Percentiles rank a stretch among this genome's conserved stretches.
These are phyloP conservation scores for Synanthedon myopaeformis DNA, from an alignment of 2,888 invertebrate species.

Conservation along the genomic window DNA sequence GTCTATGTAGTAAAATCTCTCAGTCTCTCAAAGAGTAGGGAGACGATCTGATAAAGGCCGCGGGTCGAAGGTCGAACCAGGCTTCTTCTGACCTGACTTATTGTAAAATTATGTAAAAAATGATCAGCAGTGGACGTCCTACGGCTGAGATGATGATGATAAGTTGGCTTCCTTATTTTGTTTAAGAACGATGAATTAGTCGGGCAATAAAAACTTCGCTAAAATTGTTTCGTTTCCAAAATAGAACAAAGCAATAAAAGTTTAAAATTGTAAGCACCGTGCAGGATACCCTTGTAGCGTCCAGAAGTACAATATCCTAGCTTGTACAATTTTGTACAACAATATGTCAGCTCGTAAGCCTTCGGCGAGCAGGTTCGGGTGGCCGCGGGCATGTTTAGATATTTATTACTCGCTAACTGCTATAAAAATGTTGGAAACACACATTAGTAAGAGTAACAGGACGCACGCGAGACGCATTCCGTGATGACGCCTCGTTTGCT, in stretches of 20 bases:
- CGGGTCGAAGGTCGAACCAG: too few species aligned
- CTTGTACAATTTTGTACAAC: conserved; percentile 9
- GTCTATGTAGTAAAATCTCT: too few species aligned
- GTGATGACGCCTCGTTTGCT: conserved; percentile 9
- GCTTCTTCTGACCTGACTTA: too few species aligned
- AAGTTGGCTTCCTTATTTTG: too few species aligned
- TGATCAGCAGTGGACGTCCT: too few species aligned
- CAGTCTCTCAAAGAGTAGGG: too few species aligned
- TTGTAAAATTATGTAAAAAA: too few species aligned
- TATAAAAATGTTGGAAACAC: conserved; percentile 53
- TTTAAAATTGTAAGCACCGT: conserved; percentile 8
- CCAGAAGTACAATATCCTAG: background rate
- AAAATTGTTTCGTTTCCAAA: too few species aligned
- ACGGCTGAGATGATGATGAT: too few species aligned
- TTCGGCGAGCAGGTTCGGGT: conserved; percentile 13
- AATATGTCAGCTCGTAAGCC: conserved; percentile 33
- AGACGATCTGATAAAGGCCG: too few species aligned
- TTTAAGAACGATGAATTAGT: too few species aligned
- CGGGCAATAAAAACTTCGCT: too few species aligned
- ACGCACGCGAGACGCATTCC: conserved; percentile 43
- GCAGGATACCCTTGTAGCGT: conserved; percentile 6
- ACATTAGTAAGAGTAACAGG: conserved; percentile 51
- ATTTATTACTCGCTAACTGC: conserved; percentile 22
- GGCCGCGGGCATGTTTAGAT: conserved; percentile 7
- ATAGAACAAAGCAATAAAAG: conserved; percentile 6